These are phyloP conservation scores for Dasyprocta punctata DNA, from an alignment of 2,113 vertebrate species.

Conservation along the genomic window DNA sequence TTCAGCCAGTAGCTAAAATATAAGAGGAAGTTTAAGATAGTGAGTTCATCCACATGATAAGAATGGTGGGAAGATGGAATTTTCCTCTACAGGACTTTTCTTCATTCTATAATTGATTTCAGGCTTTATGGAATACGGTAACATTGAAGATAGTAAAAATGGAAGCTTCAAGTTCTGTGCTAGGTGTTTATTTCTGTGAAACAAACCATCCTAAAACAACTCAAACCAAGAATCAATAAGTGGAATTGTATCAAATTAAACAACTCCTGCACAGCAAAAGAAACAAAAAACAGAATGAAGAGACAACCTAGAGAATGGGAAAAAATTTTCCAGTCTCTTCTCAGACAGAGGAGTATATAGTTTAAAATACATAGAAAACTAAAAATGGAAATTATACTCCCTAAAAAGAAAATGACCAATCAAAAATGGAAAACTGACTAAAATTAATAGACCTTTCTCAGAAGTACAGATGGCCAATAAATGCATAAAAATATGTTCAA, in stretches of 20 bases:
- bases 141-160: background rate
- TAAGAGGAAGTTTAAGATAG: background rate
- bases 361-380: background rate
- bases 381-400: background rate
- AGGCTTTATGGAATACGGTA: conserved; percentile 6
- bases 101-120: background rate
- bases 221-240: background rate
- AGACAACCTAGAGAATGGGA: background rate
- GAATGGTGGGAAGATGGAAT: background rate
- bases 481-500: background rate
- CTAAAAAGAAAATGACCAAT: background rate
- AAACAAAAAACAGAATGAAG: background rate
- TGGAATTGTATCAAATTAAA: background rate
- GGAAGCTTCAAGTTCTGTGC: background rate
- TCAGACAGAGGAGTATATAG: background rate
- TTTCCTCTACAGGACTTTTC: background rate
- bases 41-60: background rate
- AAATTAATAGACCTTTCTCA: background rate
- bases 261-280: background rate
- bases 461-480: background rate
- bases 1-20: background rate
- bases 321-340: background rate
- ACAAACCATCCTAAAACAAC: background rate
- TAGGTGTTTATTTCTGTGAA: conserved; percentile 11
- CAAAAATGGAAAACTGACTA: background rate